Evolutionary conservation across 2,113 vertebrate genomes (phyloP), one percentile per base, ranked within the genome.

Genomic region (Bostrychus sinensis): DNA sequence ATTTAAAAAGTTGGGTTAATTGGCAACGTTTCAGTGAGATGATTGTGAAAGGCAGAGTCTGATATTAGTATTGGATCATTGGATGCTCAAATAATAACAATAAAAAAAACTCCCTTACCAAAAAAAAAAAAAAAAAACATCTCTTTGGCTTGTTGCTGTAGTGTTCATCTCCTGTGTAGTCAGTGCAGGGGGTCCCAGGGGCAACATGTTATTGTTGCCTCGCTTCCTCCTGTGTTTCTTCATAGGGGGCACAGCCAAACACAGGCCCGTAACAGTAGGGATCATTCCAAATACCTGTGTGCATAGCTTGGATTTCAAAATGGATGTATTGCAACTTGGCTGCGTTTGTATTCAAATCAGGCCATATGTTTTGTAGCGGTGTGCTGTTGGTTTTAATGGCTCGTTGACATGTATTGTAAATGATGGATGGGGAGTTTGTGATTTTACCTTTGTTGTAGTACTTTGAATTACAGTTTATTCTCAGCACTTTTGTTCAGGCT

Each of bases 331-430:
- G 37, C 17, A 25, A 37, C 36, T 36, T 4, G 17, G 0, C 54
- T 26, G 54, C 37, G 62, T 58, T 45, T 39, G 23, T 54, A 39
- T 17, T 30, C 1, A 8, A 32, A 17, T 38, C 13, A 4, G 16
- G 36, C 22, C 19, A 37, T 36, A 22, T 13, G 16, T 36, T 55
- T 36, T 22, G 48, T 4, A 30, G 25, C 28, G 20, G 16, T 36
- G 2, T 7, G 28, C 28, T 20, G 53, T 36, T 20, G 42, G 1
- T 20, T 11, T 5, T 1, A 54, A 42, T 9, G 11, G 2, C 42
- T 16, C 20, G 53, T 48, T 57, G 22, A 46, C 60, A 17, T 66
- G 56, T 16, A 53, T 14, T 26, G 69, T 20, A 57, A 34, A 42
- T 17, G 14, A 22, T 10, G 48, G 19, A 1, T 55, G 28, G 53